phyloP scores from a whole-genome alignment of 2,888 invertebrate genomes.

The Mythimna albipuncta region DNA sequence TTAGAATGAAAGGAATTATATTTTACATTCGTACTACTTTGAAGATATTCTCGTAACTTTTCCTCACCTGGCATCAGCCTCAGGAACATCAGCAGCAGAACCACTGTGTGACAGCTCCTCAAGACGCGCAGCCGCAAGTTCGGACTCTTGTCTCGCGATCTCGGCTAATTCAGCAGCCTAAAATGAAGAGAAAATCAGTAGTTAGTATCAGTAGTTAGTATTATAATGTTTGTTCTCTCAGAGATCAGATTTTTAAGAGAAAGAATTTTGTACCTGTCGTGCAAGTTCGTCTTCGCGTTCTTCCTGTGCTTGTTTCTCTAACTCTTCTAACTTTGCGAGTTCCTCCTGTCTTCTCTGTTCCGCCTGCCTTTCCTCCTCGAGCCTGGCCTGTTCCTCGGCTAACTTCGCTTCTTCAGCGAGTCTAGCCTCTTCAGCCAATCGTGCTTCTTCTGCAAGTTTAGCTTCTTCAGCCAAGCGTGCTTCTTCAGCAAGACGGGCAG shows the following conservation, averaged over 20 bases:
- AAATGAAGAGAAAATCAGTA: constrained; percentile 16
- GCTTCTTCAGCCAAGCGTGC: constrained; percentile 84
- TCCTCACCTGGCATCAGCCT: constrained; percentile 79
- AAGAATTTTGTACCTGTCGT: constrained; percentile 85
- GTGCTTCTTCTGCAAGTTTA: constrained; percentile 86
- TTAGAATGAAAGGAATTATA: too few relatives aligned
- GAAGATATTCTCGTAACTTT: neutral
- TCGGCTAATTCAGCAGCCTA: constrained; percentile 93
- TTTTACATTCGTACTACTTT: neutral
- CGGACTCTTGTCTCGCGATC: constrained; percentile 91
- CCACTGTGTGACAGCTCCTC: constrained; percentile 89
- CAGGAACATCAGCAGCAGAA: constrained; percentile 82
- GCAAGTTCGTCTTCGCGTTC: constrained; percentile 93
- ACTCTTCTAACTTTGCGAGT: constrained; percentile 89
- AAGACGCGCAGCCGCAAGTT: constrained; percentile 91
- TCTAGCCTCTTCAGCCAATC: constrained; percentile 84
- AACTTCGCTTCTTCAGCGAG: constrained; percentile 87
- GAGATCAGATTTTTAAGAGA: neutral
- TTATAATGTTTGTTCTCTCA: neutral
- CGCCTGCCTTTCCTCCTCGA: constrained; percentile 85
- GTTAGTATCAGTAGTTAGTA: neutral
- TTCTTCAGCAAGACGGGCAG: constrained; percentile 84
- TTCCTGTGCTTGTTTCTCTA: constrained; percentile 91
- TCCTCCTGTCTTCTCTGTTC: constrained; percentile 91
- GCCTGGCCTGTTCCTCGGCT: constrained; percentile 78